These are phyloP conservation scores for Ceriagrion tenellum DNA, from an alignment of 2,888 invertebrate genomes.

Conservation along the genomic window DNA sequence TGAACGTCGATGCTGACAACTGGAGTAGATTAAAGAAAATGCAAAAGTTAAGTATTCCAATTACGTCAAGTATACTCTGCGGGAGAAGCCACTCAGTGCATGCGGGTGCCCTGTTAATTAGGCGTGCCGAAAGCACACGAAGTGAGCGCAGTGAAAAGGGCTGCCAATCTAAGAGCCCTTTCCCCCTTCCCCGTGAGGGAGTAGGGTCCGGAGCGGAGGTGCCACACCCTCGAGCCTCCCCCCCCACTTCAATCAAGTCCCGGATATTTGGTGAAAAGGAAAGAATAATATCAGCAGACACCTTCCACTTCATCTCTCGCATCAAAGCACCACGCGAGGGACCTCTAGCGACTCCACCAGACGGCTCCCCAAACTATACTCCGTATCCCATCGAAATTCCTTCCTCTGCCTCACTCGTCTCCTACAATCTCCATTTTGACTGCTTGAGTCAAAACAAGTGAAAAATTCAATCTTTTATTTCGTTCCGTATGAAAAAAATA, in stretches of 20 bases:
- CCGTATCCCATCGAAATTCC: background rate
- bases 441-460: no score
- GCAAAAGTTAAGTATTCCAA: background rate
- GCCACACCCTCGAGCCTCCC: background rate
- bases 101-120: background rate
- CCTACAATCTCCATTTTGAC: background rate
- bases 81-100: background rate
- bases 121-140: background rate
- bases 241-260: background rate
- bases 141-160: background rate
- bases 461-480: no score
- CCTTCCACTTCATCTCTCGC: background rate
- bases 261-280: slow-evolving; percentile 1
- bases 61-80: background rate
- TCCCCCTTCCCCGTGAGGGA: background rate
- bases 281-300: background rate
- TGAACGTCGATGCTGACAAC: no score
- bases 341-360: background rate
- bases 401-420: background rate
- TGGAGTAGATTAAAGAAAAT: background rate
- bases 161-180: background rate
- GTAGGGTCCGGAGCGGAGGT: background rate
- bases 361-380: background rate
- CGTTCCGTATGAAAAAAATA: no score
- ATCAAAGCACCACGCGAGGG: background rate